phyloP scores from a whole-genome alignment of 2,113 vertebrate species.

The Climacteris rufus region DNA sequence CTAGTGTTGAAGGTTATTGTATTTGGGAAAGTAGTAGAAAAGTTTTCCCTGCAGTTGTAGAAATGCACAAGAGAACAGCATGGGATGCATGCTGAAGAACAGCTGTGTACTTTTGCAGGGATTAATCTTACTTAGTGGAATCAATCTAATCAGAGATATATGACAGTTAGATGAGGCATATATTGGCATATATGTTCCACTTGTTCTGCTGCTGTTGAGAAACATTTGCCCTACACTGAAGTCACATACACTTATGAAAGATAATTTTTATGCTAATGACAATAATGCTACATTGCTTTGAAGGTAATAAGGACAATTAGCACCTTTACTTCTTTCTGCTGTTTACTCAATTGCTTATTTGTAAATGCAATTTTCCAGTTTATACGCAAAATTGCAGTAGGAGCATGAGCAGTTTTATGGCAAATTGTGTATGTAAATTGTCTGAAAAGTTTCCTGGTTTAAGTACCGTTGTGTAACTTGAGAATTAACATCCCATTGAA shows the following conservation, averaged over 20 bases:
- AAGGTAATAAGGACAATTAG: not conserved
- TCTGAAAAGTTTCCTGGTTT: not conserved
- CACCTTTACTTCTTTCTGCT: not conserved
- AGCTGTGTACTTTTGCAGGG: not conserved
- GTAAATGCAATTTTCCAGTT: not conserved
- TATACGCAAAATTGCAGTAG: constrained; percentile 16
- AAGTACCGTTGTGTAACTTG: not conserved
- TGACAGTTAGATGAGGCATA: not conserved
- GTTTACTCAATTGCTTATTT: not conserved
- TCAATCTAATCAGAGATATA: not conserved
- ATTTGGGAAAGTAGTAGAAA: not conserved
- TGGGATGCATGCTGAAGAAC: not conserved
- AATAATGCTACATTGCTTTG: not conserved
- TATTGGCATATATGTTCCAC: not conserved
- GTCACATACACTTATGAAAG: not conserved
- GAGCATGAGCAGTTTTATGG: not conserved
- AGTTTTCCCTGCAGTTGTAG: not conserved
- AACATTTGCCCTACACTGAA: not conserved
- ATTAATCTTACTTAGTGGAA: not conserved
- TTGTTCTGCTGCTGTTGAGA: not conserved
- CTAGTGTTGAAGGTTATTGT: not conserved
- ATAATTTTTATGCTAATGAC: not conserved
- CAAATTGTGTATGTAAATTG: not conserved
- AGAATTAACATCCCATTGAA: not conserved
- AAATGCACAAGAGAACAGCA: not conserved